A percentile compares a stretch with the other conserved stretches of the same genome.
Evolutionary conservation across 2,113 vertebrate species (phyloP).

Genomic region (Hippolais icterina): DNA sequence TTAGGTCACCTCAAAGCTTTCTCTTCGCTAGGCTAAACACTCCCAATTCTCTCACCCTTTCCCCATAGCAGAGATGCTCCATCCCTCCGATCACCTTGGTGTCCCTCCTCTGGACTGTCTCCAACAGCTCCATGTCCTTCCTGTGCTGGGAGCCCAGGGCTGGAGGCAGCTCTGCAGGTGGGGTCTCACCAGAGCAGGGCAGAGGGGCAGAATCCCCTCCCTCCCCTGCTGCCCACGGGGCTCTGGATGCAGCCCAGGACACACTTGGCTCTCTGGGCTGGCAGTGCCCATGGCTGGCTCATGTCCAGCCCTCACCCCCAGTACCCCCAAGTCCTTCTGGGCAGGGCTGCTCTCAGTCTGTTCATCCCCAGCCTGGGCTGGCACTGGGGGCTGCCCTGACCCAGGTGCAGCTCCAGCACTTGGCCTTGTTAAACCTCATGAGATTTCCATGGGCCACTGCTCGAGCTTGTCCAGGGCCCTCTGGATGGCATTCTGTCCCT

Average conservation of each 20-base stretch:
- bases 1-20: not conserved
- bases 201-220: not conserved
- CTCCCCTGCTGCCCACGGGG: not conserved
- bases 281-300: not conserved
- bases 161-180: not conserved
- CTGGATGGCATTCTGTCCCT: not conserved
- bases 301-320: not conserved
- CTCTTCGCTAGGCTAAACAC: accelerated
- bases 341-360: not conserved
- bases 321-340: not conserved
- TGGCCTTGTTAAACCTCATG: not conserved
- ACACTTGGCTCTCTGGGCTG: not conserved
- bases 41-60: not conserved
- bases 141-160: not conserved
- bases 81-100: not conserved
- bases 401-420: not conserved
- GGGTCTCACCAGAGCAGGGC: not conserved
- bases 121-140: not conserved
- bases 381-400: not conserved
- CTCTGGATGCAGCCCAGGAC: not conserved
- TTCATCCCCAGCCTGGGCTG: not conserved
- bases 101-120: not conserved
- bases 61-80: accelerated
- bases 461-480: not conserved
- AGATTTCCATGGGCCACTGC: too few species aligned